Conservation (phyloP, 2,113 vertebrate genomes). For the Hippocampus mohnikei region DNA sequence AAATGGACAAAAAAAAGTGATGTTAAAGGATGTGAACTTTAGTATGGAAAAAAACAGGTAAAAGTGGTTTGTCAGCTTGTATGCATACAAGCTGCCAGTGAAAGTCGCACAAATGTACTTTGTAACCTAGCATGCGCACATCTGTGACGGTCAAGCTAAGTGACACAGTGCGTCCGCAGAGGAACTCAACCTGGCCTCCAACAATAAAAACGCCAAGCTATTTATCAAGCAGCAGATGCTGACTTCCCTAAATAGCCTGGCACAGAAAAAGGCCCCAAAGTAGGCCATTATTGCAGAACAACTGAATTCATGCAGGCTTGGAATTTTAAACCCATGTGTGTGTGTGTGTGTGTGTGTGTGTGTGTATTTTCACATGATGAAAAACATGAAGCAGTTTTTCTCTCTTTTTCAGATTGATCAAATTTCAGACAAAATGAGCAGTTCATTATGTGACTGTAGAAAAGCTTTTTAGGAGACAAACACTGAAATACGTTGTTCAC, state of each 20-base stretch:
- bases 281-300: slow-evolving; percentile 70
- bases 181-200: slow-evolving; percentile 71
- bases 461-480: too few species aligned
- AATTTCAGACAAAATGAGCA: too few species aligned
- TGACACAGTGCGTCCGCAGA: slow-evolving; percentile 56
- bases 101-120: slow-evolving; percentile 4
- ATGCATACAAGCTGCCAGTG: slow-evolving; percentile 36
- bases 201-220: slow-evolving; percentile 68
- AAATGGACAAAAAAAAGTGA: slow-evolving; percentile 56
- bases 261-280: slow-evolving; percentile 74
- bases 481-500: too few species aligned
- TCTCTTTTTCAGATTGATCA: too few species aligned
- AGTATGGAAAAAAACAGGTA: slow-evolving; percentile 57
- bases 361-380: too few species aligned
- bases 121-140: slow-evolving; percentile 4
- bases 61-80: slow-evolving; percentile 47
- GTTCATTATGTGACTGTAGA: too few species aligned
- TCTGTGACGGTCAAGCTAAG: slow-evolving; percentile 45
- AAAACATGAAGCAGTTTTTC: background rate
- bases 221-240: slow-evolving; percentile 76
- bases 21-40: slow-evolving; percentile 55
- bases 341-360: too few species aligned
- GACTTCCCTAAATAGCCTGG: slow-evolving; percentile 75
- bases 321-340: slow-evolving; percentile 22
- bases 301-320: slow-evolving; percentile 54